phyloP scores from a whole-genome alignment of 2,113 vertebrate species.

The Puma concolor region DNA sequence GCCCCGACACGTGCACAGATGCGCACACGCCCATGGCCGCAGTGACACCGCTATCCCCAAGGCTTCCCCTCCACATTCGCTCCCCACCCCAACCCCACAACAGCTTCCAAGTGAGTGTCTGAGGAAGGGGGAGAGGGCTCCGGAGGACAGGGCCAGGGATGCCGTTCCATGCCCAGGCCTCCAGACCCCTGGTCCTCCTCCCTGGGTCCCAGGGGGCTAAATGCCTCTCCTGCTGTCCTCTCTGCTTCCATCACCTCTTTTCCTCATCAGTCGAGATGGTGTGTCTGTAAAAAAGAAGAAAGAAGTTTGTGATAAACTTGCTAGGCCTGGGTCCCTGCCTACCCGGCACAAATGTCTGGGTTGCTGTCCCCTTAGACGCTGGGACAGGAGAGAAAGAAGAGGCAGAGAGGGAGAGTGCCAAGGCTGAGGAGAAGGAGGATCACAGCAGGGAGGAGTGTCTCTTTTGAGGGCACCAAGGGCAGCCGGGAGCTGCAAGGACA shows the following conservation, averaged over 20 bases:
- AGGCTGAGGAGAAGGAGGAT: neutral
- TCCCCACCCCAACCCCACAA: neutral
- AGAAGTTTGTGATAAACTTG: neutral
- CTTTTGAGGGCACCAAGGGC: neutral
- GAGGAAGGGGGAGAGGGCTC: neutral
- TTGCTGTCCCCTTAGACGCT: constrained; percentile 31
- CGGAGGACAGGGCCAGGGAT: neutral
- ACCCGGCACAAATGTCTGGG: neutral
- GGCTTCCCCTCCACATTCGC: fast-evolving
- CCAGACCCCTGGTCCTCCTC: neutral
- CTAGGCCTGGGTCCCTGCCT: constrained; percentile 22
- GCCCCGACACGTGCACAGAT: fast-evolving
- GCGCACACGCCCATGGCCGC: fast-evolving
- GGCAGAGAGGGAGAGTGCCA: fast-evolving
- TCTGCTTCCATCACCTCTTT: constrained; percentile 88
- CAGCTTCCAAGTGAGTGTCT: neutral
- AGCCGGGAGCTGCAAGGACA: neutral
- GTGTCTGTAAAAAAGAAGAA: constrained; percentile 82
- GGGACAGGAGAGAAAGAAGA: neutral
- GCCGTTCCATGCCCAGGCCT: neutral
- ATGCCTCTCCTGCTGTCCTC: neutral
- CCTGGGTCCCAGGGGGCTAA: neutral
- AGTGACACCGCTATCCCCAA: neutral
- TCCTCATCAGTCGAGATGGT: constrained; percentile 90
- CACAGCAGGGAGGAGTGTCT: neutral